phyloP scores from a whole-genome alignment of 2,797 vertebrate species.

The Phoebastria nigripes region DNA sequence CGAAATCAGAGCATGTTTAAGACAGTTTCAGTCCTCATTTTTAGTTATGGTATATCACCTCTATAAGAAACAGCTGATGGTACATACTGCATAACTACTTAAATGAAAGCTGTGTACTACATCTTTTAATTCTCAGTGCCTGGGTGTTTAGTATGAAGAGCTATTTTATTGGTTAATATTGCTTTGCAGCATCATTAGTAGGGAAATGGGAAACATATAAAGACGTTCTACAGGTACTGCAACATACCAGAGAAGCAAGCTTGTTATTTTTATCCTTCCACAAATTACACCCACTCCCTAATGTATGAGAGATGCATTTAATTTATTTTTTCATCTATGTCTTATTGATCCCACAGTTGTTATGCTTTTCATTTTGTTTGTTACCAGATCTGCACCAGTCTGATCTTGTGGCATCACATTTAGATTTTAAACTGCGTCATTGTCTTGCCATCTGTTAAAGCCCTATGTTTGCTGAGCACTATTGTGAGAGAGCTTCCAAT shows the following conservation, averaged over 20 bases:
- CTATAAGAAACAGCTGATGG: neutral
- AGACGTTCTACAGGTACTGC: neutral
- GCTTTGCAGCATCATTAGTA: neutral
- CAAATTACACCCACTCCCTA: neutral
- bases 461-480: neutral
- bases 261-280: neutral
- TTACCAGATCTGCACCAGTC: neutral
- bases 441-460: slow-evolving; percentile 45
- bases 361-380: neutral
- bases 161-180: neutral
- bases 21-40: neutral
- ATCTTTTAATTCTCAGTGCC: neutral
- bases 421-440: neutral
- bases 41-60: neutral
- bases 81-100: neutral
- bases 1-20: neutral
- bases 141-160: neutral
- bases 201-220: neutral
- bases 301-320: neutral
- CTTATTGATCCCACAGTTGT: neutral
- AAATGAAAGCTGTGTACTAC: neutral
- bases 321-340: neutral
- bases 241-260: neutral
- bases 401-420: neutral
- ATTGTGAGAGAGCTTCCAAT: neutral